These are phyloP conservation scores for Tenualosa thibaudeaui DNA, from an alignment of 2,797 vertebrate genomes.

Conservation along the genomic window DNA sequence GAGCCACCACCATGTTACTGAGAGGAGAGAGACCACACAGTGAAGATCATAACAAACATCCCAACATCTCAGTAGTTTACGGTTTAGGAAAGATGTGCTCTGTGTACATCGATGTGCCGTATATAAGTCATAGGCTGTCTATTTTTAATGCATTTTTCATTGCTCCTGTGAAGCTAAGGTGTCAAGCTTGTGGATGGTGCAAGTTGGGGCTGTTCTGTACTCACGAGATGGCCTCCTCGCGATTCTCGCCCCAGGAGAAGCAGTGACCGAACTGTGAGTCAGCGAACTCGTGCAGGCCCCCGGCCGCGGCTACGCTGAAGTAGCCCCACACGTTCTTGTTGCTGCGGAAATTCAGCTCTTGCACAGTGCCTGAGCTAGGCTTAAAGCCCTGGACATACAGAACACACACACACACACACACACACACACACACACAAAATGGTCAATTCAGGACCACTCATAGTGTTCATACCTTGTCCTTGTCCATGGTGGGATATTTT, in stretches of 20 bases:
- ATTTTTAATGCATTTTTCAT: not conserved
- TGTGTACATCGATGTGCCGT: too few relatives aligned
- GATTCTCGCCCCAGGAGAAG: conserved; percentile 98
- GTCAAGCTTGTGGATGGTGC: not conserved
- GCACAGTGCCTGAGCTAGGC: conserved; percentile 96
- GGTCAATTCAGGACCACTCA: not conserved
- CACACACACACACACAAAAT: not conserved
- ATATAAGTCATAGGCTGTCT: too few relatives aligned
- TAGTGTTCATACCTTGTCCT: not conserved
- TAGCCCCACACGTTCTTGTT: conserved; percentile 99
- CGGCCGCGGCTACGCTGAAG: conserved; percentile 98
- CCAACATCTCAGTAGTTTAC: not conserved
- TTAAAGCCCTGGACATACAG: conserved; percentile 88
- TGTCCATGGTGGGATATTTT: too few relatives aligned
- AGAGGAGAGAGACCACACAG: not conserved
- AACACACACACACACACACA: not conserved
- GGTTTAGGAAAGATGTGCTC: not conserved
- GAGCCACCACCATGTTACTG: conserved; percentile 97
- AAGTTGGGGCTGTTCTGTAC: conserved; percentile 54
- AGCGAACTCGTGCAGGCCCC: conserved; percentile 96
- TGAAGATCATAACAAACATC: not conserved
- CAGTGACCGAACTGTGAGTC: conserved; percentile 99
- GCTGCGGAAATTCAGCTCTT: conserved; percentile 98
- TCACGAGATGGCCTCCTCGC: conserved; percentile 98
- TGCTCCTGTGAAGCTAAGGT: too few relatives aligned